These are phyloP conservation scores for Mustela nigripes DNA, from an alignment of 2,113 vertebrate species.

Conservation along the genomic window DNA sequence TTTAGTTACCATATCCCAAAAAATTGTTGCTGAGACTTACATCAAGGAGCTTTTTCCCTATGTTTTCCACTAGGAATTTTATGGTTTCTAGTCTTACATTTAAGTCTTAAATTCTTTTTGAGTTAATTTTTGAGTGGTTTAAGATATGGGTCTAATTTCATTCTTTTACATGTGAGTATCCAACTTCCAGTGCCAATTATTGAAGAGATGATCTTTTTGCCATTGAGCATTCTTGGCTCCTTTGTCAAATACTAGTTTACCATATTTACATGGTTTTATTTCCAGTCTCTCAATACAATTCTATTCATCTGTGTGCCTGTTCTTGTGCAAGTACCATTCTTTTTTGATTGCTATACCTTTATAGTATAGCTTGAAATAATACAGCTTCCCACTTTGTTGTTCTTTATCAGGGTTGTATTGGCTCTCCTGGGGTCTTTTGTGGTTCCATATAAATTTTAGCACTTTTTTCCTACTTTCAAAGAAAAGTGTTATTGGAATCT, in stretches of 20 bases:
- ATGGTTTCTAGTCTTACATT: background rate
- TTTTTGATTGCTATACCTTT: background rate
- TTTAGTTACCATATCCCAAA: background rate
- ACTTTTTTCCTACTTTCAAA: background rate
- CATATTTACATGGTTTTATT: background rate
- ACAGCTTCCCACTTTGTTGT: background rate
- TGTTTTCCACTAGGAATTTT: background rate
- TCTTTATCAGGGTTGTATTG: background rate
- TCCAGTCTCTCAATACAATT: background rate
- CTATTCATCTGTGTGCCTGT: background rate
- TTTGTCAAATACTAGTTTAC: background rate
- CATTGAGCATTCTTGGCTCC: background rate
- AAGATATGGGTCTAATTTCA: background rate
- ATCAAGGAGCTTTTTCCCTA: background rate
- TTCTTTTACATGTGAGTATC: background rate
- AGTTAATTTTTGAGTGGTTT: background rate
- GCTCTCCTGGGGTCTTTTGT: background rate
- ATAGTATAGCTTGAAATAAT: background rate
- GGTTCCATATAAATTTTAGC: background rate
- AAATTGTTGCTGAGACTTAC: background rate
- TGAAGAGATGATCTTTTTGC: background rate
- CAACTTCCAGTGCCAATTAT: background rate
- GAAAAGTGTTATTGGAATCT: background rate
- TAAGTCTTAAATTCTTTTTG: background rate
- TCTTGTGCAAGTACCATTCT: background rate